phyloP scores from a whole-genome alignment of 2,113 vertebrate genomes.

The Silurus meridionalis region DNA sequence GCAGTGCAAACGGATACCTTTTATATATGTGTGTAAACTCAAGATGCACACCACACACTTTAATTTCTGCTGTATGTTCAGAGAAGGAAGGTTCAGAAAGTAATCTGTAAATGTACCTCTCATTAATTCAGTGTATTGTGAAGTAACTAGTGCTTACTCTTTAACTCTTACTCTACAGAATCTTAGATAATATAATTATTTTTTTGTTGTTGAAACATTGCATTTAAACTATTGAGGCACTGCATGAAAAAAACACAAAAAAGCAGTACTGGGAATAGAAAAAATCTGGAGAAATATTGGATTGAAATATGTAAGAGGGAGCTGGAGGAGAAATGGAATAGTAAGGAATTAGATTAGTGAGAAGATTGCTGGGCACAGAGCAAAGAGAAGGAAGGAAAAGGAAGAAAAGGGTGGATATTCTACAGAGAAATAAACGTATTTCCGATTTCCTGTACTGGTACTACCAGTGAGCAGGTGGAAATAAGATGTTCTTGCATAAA shows the following conservation, averaged over 20 bases:
- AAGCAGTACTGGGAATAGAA: slow-evolving; percentile 30
- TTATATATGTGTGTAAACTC: not conserved
- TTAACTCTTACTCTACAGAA: not conserved
- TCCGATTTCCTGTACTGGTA: slow-evolving; percentile 39
- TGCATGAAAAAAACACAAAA: not conserved
- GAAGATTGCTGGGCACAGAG: slow-evolving; percentile 25
- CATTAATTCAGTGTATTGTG: slow-evolving; percentile 1
- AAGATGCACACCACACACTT: not conserved
- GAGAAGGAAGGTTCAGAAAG: not conserved
- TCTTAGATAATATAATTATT: not conserved
- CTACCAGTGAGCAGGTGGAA: slow-evolving; percentile 30
- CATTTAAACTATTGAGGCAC: not conserved
- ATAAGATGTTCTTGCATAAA: slow-evolving; percentile 35
- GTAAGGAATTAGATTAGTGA: slow-evolving; percentile 41
- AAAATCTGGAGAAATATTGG: slow-evolving; percentile 28
- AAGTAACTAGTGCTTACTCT: not conserved
- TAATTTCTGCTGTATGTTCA: slow-evolving; percentile 6
- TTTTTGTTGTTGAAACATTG: not conserved
- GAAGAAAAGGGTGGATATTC: slow-evolving; percentile 22
- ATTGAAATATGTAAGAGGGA: slow-evolving; percentile 25
- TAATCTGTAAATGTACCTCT: slow-evolving; percentile 16
- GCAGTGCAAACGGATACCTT: not conserved
- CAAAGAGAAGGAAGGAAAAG: slow-evolving; percentile 20
- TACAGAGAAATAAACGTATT: slow-evolving; percentile 47
- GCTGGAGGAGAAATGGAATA: not conserved